Conservation (phyloP, 1,140 invertebrate species). For the Drosophila nannoptera region DNA sequence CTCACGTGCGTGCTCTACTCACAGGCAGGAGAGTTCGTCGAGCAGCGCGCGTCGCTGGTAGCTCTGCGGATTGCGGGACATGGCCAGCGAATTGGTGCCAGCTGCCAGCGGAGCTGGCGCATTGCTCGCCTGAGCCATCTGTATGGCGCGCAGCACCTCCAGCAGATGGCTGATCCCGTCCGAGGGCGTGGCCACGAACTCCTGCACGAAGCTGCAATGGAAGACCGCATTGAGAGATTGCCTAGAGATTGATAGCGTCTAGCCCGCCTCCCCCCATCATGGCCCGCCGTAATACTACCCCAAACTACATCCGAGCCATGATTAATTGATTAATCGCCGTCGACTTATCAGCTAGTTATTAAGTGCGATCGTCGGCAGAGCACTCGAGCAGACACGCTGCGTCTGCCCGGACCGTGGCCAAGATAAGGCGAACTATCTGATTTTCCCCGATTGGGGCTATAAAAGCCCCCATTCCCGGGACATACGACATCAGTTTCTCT, state of each 20-base stretch:
- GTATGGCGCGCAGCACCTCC: constrained; percentile 90
- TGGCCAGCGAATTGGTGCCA: constrained; percentile 79
- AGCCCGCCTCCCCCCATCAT: neutral
- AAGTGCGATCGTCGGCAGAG: neutral
- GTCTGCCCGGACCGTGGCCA: neutral
- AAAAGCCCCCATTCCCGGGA: neutral
- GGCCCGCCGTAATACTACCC: neutral
- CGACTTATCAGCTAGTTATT: neutral
- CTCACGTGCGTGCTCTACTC: constrained; percentile 54
- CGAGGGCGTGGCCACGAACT: constrained; percentile 90
- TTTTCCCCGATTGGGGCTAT: constrained; percentile 9
- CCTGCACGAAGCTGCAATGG: constrained; percentile 89
- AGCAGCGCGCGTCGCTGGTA: constrained; percentile 85
- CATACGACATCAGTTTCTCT: constrained; percentile 14
- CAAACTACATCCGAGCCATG: neutral
- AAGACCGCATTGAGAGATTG: neutral
- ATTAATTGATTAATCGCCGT: neutral
- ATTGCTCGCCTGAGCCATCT: constrained; percentile 83
- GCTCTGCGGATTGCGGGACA: constrained; percentile 81
- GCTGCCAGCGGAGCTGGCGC: constrained; percentile 67
- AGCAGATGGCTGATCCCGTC: constrained; percentile 90
- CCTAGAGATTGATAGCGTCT: no score
- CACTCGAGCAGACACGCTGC: neutral
- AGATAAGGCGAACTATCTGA: neutral
- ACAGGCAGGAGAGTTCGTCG: constrained; percentile 92